Base-by-base conservation (phyloP, 2,888 invertebrate species). In the Agonopterix subpropinquella region DNA sequence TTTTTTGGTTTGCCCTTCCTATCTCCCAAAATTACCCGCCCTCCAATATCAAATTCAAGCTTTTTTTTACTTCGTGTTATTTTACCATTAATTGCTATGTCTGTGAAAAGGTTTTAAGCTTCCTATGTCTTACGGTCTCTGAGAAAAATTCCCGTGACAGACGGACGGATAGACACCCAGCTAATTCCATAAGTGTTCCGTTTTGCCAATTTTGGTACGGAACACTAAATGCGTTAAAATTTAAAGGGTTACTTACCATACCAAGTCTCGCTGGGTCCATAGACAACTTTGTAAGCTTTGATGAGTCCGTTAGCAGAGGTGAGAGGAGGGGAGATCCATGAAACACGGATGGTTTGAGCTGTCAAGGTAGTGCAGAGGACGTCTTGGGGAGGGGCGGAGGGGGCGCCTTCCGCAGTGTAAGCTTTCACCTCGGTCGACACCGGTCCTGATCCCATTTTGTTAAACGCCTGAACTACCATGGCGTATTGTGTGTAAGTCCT, bases 401-500 rank as follows among this genome's bases (percentile, higher is more conserved):
- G 97, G 1, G 95, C 94, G 46, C 98, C 98, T 89, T 98, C 98
- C 9, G 98, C 96, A 1, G 98, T 98, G 74, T 96, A 96, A 51
- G 96, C 96, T 67, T 94, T 94, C 41, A 95, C 92, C 80, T 97
- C 97, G 47, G 94, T 94, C 43, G 96, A 96, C 70, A 95, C 92
- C 0, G 98, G 98, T 36, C 98, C 98, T 1, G 96, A 94, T 10
- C 98, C 98, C 66, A 97, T 94, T 80, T 96, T 95, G 84, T 98
- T 98, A 77, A 96, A 98, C 0, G 96, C 97, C 85, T 97, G 97
- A 8, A 98, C 96, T 13, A 98, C 97, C 15, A 98, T 95, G n/a
- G 96, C 94, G 83, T 98, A 98, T 77, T 97, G 96, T 0, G 97
- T 98, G 87, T 98, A 98, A 0, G 96, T 97, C 72, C 93, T 93